Conservation (phyloP, 2,797 vertebrate species). For the Schizopygopsis pylzovi region DNA sequence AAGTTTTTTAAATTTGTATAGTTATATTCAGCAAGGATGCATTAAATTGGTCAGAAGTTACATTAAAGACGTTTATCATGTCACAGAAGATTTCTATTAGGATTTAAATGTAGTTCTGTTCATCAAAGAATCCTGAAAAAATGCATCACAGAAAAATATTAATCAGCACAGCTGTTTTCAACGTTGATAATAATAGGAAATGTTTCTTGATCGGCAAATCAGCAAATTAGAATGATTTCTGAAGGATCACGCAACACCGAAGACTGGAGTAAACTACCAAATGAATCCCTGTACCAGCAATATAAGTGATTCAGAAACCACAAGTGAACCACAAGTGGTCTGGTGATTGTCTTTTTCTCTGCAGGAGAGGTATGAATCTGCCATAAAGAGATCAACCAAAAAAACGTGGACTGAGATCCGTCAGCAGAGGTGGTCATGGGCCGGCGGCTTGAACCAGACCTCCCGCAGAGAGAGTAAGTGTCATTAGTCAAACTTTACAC, state of each 20-base stretch:
- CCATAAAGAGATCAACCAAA: constrained; percentile 92
- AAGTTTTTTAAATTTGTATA: neutral
- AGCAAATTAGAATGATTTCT: neutral
- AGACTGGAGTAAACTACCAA: neutral
- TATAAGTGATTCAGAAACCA: neutral
- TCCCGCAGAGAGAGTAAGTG: constrained; percentile 86
- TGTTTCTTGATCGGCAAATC: neutral
- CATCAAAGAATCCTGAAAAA: neutral
- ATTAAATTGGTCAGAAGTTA: neutral
- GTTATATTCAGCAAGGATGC: neutral
- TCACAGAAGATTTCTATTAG: neutral
- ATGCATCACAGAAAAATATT: neutral
- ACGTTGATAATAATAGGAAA: neutral
- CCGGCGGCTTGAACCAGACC: constrained; percentile 91
- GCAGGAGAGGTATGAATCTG: constrained; percentile 93
- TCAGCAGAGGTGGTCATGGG: constrained; percentile 98
- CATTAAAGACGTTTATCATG: neutral
- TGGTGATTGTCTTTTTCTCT: neutral
- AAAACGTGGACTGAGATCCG: constrained; percentile 98
- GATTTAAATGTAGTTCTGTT: neutral
- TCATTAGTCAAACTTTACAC: neutral
- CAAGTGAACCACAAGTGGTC: neutral
- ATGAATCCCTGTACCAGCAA: no score
- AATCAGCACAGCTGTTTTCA: neutral
- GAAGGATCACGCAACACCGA: neutral